Conservation (phyloP, 2,113 vertebrate species). For the Limnothrissa miodon region DNA sequence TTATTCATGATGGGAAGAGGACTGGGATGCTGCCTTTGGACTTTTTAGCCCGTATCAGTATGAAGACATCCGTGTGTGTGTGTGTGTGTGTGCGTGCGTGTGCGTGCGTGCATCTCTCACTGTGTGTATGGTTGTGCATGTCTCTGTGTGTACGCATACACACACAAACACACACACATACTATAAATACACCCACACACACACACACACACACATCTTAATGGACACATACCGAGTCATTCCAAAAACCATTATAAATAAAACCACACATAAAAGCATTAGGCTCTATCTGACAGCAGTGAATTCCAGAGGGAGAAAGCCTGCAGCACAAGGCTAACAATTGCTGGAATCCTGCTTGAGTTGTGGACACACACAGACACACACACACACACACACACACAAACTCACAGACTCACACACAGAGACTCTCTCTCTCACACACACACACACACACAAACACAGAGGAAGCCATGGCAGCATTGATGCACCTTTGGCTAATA, state of each 20-base stretch:
- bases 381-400: background rate
- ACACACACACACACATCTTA: background rate
- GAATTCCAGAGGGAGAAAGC: background rate
- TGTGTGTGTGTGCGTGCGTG: background rate
- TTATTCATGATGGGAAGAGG: conserved; percentile 63
- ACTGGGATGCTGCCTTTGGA: conserved; percentile 40
- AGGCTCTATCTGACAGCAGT: background rate
- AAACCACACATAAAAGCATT: conserved; percentile 4
- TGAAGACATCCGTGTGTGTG: background rate
- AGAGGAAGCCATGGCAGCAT: conserved; percentile 35
- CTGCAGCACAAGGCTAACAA: background rate
- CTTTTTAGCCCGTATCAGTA: conserved; percentile 40
- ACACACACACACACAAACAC: conserved; percentile 21
- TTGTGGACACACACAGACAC: background rate
- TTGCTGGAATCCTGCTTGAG: background rate
- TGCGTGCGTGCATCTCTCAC: no score
- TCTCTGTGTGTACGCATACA: conserved; percentile 13
- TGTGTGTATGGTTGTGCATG: background rate
- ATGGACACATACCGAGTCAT: background rate
- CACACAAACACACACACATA: background rate
- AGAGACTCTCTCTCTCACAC: background rate
- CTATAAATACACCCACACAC: background rate
- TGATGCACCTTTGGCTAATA: conserved; percentile 65
- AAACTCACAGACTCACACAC: background rate
- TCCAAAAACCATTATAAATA: background rate